These are phyloP conservation scores for Idaea aversata DNA, from an alignment of 2,888 invertebrate genomes.

Conservation along the genomic window DNA sequence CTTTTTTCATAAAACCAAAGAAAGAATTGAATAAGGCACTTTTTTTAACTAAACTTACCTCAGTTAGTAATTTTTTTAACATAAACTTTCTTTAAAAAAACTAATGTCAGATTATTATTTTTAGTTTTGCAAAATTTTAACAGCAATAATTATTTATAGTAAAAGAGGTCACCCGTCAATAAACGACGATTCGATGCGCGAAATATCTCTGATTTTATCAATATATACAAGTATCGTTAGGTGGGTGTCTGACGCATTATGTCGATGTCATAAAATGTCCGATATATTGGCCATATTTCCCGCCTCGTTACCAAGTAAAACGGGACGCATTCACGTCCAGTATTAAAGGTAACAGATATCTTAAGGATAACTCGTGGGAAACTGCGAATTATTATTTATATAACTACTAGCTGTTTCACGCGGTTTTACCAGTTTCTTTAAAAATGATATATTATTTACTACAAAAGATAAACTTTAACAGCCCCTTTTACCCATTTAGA, in stretches of 20 bases:
- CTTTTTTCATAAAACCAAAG: too few relatives aligned
- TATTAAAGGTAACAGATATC: conserved; percentile 2
- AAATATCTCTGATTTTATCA: conserved; percentile 2
- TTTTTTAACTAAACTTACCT: too few relatives aligned
- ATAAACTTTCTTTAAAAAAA: too few relatives aligned
- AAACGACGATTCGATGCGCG: not conserved
- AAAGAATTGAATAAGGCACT: too few relatives aligned
- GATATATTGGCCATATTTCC: conserved; percentile 11
- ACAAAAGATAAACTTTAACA: too few relatives aligned
- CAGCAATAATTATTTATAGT: not conserved
- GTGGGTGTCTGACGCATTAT: conserved; percentile 4
- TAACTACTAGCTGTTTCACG: not conserved
- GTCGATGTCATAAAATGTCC: conserved; percentile 16
- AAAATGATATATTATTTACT: not conserved
- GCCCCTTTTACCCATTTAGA: too few relatives aligned
- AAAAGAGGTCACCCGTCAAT: not conserved
- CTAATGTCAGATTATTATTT: too few relatives aligned
- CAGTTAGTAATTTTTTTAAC: too few relatives aligned
- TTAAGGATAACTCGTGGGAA: not conserved
- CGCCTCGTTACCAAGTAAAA: conserved; percentile 11
- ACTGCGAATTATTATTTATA: not conserved
- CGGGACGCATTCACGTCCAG: conserved; percentile 2
- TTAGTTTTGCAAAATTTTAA: too few relatives aligned
- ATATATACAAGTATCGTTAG: not conserved
- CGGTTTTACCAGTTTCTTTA: not conserved